A percentile compares a stretch with the other conserved stretches of the same genome.
These are phyloP conservation scores for Spea bombifrons DNA, from an alignment of 2,113 vertebrate genomes.

Conservation along the genomic window DNA sequence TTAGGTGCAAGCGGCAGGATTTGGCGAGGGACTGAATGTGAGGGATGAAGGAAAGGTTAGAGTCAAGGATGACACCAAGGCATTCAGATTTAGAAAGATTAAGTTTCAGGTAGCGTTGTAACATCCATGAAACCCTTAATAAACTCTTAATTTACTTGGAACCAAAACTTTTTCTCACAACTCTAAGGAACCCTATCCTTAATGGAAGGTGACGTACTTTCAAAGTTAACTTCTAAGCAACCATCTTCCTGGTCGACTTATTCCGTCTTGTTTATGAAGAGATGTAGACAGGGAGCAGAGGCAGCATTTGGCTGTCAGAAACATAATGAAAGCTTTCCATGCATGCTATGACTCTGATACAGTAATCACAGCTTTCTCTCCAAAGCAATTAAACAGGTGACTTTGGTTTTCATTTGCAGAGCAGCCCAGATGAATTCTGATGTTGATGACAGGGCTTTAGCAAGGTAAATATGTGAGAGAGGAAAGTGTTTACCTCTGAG, in stretches of 20 bases:
- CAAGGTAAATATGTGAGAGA: slow-evolving; percentile 38
- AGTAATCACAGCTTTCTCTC: slow-evolving; percentile 38
- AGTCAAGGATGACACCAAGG: no score
- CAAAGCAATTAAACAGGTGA: slow-evolving; percentile 47
- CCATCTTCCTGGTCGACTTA: slow-evolving; percentile 24
- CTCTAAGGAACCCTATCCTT: background rate
- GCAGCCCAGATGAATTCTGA: slow-evolving; percentile 28
- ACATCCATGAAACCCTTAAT: background rate
- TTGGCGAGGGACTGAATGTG: no score
- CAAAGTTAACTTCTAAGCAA: slow-evolving; percentile 28
- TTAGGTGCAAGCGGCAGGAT: no score
- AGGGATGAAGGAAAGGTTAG: no score
- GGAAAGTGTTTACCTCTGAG: slow-evolving; percentile 30
- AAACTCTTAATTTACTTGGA: no score
- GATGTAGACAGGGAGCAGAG: slow-evolving; percentile 14
- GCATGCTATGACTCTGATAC: slow-evolving; percentile 34
- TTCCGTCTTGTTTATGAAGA: slow-evolving; percentile 28
- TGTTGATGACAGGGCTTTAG: slow-evolving; percentile 37
- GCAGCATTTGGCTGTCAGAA: slow-evolving; percentile 34
- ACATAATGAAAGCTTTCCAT: slow-evolving; percentile 40
- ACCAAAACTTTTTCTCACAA: no score
- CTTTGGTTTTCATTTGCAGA: slow-evolving; percentile 38
- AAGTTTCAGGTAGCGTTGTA: no score
- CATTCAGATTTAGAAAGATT: no score
- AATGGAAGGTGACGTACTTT: background rate